A percentile compares a stretch with the other conserved stretches of the same genome.
phyloP scores from a whole-genome alignment of 2,888 invertebrate species.

The Isoperla grammatica region DNA sequence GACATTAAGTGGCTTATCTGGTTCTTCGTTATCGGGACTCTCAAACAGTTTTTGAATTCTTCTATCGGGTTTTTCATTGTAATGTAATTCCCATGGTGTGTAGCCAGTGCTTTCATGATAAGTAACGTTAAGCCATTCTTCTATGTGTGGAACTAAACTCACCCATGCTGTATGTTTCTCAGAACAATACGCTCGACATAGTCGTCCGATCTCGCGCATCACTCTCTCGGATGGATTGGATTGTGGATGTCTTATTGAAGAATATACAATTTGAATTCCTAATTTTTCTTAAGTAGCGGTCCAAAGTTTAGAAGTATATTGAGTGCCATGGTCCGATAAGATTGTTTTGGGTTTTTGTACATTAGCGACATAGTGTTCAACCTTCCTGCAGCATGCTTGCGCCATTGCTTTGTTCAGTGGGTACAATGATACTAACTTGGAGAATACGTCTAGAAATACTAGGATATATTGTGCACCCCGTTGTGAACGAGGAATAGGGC shows the following conservation, averaged over 20 bases:
- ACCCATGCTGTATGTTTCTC: slow-evolving; percentile 29
- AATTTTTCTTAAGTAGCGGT: slow-evolving; percentile 27
- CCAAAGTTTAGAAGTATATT: slow-evolving; percentile 15
- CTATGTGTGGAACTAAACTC: background rate
- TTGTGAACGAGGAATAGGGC: no score
- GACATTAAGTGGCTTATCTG: no score
- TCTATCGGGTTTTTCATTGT: background rate
- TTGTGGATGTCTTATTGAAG: slow-evolving; percentile 30
- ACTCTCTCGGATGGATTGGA: slow-evolving; percentile 31
- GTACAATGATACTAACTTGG: no score
- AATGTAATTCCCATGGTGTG: background rate
- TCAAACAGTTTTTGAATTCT: no score
- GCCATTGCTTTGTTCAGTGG: background rate
- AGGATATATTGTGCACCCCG: no score
- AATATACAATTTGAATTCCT: slow-evolving; percentile 21
- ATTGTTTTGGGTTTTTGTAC: background rate
- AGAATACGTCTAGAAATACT: no score
- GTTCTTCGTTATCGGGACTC: no score
- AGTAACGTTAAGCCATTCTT: background rate
- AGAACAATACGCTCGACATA: slow-evolving; percentile 29
- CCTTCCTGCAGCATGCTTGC: background rate
- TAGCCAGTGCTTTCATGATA: background rate
- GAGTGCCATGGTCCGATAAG: background rate
- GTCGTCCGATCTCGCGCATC: slow-evolving; percentile 28
- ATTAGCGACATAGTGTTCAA: background rate